Base-by-base conservation (phyloP, 2,113 vertebrate genomes). In the Platycercus adscitus region DNA sequence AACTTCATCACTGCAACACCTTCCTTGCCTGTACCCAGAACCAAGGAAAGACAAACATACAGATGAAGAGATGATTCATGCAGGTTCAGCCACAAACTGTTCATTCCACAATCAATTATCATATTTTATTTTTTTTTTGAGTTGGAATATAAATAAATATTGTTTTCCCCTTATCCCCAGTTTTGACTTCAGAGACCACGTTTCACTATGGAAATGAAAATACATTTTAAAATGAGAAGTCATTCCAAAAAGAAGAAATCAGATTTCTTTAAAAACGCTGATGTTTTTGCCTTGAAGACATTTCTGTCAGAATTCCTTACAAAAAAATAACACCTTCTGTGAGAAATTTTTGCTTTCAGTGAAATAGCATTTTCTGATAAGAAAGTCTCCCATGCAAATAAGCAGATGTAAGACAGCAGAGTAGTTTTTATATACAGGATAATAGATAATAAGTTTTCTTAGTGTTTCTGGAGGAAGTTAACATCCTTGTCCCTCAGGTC, bases 91-190 rank as follows among this genome's bases (percentile, higher is more conserved):
- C 31, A 63, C 33, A 69, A 65, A 81, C 7, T 44, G 17, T 21
- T 28, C 5, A 18, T 70, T 88, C 17, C 35, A 21, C 16, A 25
- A 61, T 7, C 20, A 65, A 37, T 6, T n/a, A 20, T 4, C 13
- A 44, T 6, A 23, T 72, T 80, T 64, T 46, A 7, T 29, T 56
- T 29, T 75, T 80, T 13, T 29, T 81, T 72, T 49, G 8, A 52
- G 26, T 44, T 64, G 1, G 1, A 93, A 66, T 47, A 17, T 47
- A 14, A 81, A 52, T 17, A 88, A 80, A 76, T 46, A 44, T 12
- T 4, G 3, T 8, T 13, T 49, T 33, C 2, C 9, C 11, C 5
- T 25, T 17, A 6, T 1, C 21, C 6, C 9, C 4, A 14, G 28
- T 43, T 68, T 75, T 75, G 7, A 55, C 13, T 68, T 89, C 6